Evolutionary conservation across 1,140 invertebrate genomes (phyloP).

Genomic region (Temnothorax curvispinosus): DNA sequence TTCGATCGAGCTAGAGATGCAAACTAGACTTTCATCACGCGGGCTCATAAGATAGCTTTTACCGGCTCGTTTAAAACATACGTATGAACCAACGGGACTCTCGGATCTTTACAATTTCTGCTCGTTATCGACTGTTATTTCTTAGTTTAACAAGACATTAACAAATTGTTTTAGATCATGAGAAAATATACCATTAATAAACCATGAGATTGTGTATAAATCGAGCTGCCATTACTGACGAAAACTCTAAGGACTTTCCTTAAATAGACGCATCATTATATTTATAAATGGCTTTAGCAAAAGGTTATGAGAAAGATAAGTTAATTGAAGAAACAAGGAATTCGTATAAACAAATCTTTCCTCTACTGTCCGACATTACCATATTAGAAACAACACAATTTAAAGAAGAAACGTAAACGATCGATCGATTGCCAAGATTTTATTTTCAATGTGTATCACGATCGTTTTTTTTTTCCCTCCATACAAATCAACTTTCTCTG

Average conservation of each 20-base stretch:
- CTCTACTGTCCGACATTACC: no score
- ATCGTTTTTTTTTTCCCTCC: background rate
- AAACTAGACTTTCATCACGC: slow-evolving; percentile 53
- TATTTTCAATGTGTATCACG: background rate
- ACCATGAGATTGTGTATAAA: background rate
- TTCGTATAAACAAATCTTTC: background rate
- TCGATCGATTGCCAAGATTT: background rate
- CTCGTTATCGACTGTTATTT: background rate
- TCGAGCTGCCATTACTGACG: background rate
- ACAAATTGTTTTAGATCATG: background rate
- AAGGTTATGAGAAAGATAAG: slow-evolving; percentile 39
- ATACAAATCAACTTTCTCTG: slow-evolving; percentile 7
- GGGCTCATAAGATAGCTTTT: slow-evolving; percentile 29
- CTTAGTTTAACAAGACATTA: background rate
- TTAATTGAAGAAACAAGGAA: slow-evolving; percentile 20
- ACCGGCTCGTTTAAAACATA: slow-evolving; percentile 4
- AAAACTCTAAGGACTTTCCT: slow-evolving; percentile 9
- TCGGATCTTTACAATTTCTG: slow-evolving; percentile 12
- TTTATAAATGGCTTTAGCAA: background rate
- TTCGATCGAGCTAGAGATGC: slow-evolving; percentile 33
- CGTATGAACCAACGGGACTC: slow-evolving; percentile 13
- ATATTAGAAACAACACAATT: background rate
- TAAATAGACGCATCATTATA: slow-evolving; percentile 16
- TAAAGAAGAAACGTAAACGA: background rate
- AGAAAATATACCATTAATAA: background rate